Base-by-base conservation (phyloP, 2,113 vertebrate species). In the Gobius niger region DNA sequence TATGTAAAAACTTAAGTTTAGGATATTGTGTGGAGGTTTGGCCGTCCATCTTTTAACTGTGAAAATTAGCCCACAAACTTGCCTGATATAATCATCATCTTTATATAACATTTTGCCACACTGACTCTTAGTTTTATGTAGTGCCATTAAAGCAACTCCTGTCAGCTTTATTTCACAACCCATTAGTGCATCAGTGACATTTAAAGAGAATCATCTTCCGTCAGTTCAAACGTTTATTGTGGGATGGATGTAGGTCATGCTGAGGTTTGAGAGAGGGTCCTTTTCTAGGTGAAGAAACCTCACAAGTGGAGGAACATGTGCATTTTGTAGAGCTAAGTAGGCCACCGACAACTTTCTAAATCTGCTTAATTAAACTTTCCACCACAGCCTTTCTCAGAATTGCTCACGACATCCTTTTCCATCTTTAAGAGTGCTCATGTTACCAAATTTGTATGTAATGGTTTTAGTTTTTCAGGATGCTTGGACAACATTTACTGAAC, bases 211-310 rank as follows among this genome's bases (percentile, higher is more conserved):
- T 40, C 11, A 57, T 13, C 54, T 57, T 2, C 14, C 7, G 5
- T 5, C 14, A 34, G 24, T 34, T 13, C 54, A 57, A 0, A 57
- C 12, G 24, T 52, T 18, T 52, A n/a, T 10, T 9, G 52, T 40
- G 24, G 54, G 54, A 2, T 13, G 57, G 34, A 59, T 34, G 24
- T 41, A n/a, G 13, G 56, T 8, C 24, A 5, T 44, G 34, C 6
- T 60, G 57, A 60, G 57, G 57, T 60, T 60, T 9, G 13, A 16
- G 41, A 60, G 18, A 54, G 57, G 57, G 57, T 8, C 8, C 13
- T 5, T 44, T 42, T 60, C 57, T 60, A 60, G 57, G 57, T 8
- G 40, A 60, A 60, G 1, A 60, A 41, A 42, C 57, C 40, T 42
- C 57, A 42, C 24, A 15, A 15, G 19, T n/a, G 14, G 41, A 60